Base-by-base conservation (phyloP, 2,888 invertebrate species). In the Caenorhabditis wallacei region DNA sequence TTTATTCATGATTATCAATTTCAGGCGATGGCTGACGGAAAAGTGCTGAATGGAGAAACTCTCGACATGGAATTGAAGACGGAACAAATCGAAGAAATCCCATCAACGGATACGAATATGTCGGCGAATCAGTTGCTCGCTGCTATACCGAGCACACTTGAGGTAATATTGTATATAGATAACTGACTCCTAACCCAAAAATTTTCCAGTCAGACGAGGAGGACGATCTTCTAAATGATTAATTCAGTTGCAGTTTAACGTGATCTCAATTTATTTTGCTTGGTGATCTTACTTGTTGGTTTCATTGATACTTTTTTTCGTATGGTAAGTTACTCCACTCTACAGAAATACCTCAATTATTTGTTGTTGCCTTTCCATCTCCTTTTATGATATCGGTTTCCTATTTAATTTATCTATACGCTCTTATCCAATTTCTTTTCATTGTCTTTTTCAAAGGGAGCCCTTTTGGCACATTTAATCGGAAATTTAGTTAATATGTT, bases 171-270 rank as follows among this genome's bases (percentile, higher is more conserved):
- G 18, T 10, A 10, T 40, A 5, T 13, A 40, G 13, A 13, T 5
- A 5, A 20, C 2, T 46, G n/a, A 22, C 18, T 18, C 8, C 30
- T 30, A 30, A 5, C 30, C 8, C n/a, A n/a, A 30, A 5, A 30
- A 30, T 16, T 53, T 78, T 82, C 78, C 72, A 82, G 82, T 82
- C 82, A 0, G 82, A 82, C 72, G 82, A 82, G 0, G 82, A 82
- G 11, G 82, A 76, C 30, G 69, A 82, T 51, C 24, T 82, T 20
- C 30, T 78, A 68, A 82, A 78, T 68, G 78, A 76, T 30, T 82
- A 61, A 22, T 20, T 18, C 35, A 66, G 69, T 61, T 48, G 37
- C 16, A 30, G 22, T 57, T 20, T 61, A 18, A 22, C 26, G 24
- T 64, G 69, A 71, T 76, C 70, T 70, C 70, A 20, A 57, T 11